Conservation (phyloP, 1,140 invertebrate genomes). For the Drosophila busckii region DNA sequence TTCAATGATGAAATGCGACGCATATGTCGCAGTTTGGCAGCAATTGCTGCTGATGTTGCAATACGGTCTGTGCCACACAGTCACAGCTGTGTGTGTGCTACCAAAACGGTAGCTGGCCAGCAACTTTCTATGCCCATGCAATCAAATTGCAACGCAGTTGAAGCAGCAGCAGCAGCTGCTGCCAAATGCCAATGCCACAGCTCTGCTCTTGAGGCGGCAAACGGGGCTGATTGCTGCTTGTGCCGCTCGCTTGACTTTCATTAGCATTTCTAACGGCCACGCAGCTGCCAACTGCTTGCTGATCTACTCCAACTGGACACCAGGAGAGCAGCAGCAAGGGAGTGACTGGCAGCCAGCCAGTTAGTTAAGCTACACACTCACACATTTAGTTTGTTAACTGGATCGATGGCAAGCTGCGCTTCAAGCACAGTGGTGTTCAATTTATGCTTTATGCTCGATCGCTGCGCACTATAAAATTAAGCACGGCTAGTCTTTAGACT, state of each 20-base stretch:
- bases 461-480: too few relatives aligned
- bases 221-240: background rate
- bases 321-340: too few relatives aligned
- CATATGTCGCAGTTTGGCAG: constrained; percentile 37
- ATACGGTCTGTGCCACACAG: constrained; percentile 45
- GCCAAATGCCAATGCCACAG: constrained; percentile 51
- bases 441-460: too few relatives aligned
- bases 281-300: constrained; percentile 57
- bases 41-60: constrained; percentile 6
- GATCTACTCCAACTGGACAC: constrained; percentile 35
- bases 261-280: constrained; percentile 77
- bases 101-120: constrained; percentile 60
- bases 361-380: background rate
- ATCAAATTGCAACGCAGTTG: constrained; percentile 63
- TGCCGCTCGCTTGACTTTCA: constrained; percentile 57
- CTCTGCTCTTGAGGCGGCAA: constrained; percentile 15
- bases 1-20: constrained; percentile 7
- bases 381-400: constrained; percentile 16
- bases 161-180: constrained; percentile 35
- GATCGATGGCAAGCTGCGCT: constrained; percentile 11
- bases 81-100: constrained; percentile 10
- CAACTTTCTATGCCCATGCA: constrained; percentile 72
- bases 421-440: constrained; percentile 14
- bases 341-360: too few relatives aligned
- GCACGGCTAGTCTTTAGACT: too few relatives aligned